Base-by-base conservation (phyloP, 2,113 vertebrate species). In the Crotalus helleri region DNA sequence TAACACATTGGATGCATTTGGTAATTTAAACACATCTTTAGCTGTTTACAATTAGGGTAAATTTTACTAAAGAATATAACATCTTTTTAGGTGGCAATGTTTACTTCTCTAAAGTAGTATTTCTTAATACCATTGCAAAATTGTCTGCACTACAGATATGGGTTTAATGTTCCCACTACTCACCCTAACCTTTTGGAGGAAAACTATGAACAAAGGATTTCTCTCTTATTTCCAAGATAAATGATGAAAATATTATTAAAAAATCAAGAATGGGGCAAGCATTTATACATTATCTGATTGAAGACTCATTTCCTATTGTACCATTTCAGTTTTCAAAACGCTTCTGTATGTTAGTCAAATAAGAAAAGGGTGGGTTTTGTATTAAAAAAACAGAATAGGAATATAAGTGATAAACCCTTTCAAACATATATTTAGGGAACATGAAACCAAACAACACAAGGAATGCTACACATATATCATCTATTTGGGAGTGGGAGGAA, bases 1-100 rank as follows among this genome's bases (percentile, higher is more conserved):
- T 95, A 90, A 96, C 93, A 93, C 93, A 96, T 95, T 96, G 95
- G 95, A 93, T 95, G 85, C 94, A 29, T 61, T 53, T 87, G 10
- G 94, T 95, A 94, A 96, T 95, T 96, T 95, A 88, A 88, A 54
- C 94, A 94, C 96, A 95, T 92, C 93, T 96, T 95, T 95, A 93
- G 94, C 91, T 94, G 91, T 90, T 96, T 81, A 39, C n/a, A 21
- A 96, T 93, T 94, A 94, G 88, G 95, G 95, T 95, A 97, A 96
- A 95, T 95, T 93, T 92, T 95, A 90, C 92, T 96, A 93, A 94
- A 96, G 53, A 94, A 13, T 44, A 88, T 1, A 93, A 94, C 94
- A 94, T 95, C 93, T 95, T 92, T 95, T 95, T 94, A 94, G 94
- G 95, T 94, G 95, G 95, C 86, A 94, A 93, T 87, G 29, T 74